Base-by-base conservation (phyloP, 1,140 invertebrate genomes). In the Cotesia vestalis region DNA sequence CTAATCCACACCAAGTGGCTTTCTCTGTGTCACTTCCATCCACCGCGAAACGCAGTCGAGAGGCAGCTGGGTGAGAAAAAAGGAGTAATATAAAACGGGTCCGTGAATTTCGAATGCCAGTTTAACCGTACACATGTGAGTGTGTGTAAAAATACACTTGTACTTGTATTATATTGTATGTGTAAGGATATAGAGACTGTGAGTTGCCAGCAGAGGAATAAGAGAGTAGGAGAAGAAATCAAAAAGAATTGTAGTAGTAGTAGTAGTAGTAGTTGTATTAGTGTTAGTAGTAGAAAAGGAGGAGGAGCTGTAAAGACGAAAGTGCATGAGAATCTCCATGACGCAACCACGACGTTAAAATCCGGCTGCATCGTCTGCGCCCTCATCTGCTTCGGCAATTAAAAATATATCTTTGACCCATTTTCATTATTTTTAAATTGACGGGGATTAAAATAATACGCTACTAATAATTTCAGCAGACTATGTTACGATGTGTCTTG, bases 391-490 rank as follows among this genome's bases (percentile, higher is more conserved):
- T 66, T 69, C 40, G 34, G 73, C 77, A 76, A 78, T 78, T 78
- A 78, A 78, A 78, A 78, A 78, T 78, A 78, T 69, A 75, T 66
- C 75, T 71, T 63, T 75, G 73, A 76, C 76, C 75, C 61, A 75
- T 76, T 76, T 67, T 67, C 68, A 71, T 67, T 76, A 64, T 74
- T 74, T 34, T 72, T 72, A 66, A 59, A 72, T 72, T 34, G 34
- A 66, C 46, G 63, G n/a, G 46, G 46, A 66, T 51, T 20, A 27
- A 3, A 59, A 59, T 27, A 35, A 46, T 9, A 14, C 36, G 11
- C 51, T 66, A 20, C 20, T 52, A 20, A 38, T 12, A n/a, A 36
- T 40, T 12, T 8, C 35, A 62, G 3, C 35, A 27, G 34, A 38
- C 40, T 46, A 46, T 46, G 9, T 57, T 5, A 38, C 40, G 6